These are phyloP conservation scores for Oreochromis aureus DNA, from an alignment of 2,113 vertebrate genomes.

Conservation along the genomic window DNA sequence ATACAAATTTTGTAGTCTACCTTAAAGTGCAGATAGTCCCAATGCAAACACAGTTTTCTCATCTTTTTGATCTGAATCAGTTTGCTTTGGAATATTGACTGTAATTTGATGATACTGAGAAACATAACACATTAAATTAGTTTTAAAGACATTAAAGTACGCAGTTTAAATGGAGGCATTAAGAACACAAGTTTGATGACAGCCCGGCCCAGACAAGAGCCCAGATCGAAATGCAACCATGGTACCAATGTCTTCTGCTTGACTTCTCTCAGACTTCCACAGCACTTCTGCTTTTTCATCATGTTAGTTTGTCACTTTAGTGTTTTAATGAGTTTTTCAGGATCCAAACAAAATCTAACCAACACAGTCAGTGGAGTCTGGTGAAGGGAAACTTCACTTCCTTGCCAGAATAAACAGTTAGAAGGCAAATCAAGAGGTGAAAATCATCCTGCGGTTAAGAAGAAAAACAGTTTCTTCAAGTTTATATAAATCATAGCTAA, in stretches of 20 bases:
- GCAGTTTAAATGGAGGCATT: not conserved
- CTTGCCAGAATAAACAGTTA: not conserved
- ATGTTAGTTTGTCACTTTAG: not conserved
- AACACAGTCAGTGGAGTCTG: not conserved
- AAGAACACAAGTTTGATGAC: not conserved
- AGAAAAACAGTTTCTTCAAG: not conserved
- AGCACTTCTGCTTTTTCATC: not conserved
- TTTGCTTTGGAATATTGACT: not conserved
- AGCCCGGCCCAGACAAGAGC: not conserved
- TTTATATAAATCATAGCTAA: not conserved
- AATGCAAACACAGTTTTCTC: not conserved
- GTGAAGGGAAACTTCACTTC: not conserved
- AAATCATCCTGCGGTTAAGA: not conserved
- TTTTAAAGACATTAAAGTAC: not conserved
- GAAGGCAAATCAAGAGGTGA: not conserved
- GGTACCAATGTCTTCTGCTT: not conserved
- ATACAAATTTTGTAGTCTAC: not conserved
- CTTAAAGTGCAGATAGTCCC: not conserved
- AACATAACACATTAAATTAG: not conserved
- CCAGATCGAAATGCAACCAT: not conserved
- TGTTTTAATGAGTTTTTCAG: no score
- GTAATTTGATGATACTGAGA: not conserved
- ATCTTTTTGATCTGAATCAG: not conserved
- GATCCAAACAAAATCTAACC: not conserved
- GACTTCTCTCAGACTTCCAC: not conserved